These are phyloP conservation scores for Phorcus lineatus DNA, from an alignment of 2,888 invertebrate genomes.

Conservation along the genomic window DNA sequence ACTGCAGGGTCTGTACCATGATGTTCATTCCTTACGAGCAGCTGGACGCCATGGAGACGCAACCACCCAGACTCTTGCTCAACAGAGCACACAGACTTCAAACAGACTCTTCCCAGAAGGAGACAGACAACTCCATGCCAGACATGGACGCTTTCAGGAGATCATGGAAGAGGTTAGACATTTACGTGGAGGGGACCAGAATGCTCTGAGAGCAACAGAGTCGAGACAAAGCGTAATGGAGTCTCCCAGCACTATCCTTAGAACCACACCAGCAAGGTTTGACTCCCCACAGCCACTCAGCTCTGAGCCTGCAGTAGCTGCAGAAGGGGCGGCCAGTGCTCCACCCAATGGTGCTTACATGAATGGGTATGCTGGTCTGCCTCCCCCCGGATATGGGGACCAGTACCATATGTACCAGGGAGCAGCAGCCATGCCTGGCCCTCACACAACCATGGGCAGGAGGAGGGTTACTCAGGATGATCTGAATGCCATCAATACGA, in stretches of 20 bases:
- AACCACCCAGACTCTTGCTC: constrained; percentile 60
- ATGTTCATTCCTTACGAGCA: constrained; percentile 56
- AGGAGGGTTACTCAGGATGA: constrained; percentile 63
- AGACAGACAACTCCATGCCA: constrained; percentile 52
- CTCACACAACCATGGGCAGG: not conserved
- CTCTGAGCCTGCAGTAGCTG: constrained; percentile 12
- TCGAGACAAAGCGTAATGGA: constrained; percentile 27
- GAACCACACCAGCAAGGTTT: constrained; percentile 54
- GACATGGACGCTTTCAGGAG: constrained; percentile 59
- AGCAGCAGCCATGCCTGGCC: not conserved
- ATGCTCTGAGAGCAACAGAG: constrained; percentile 30
- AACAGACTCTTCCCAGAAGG: constrained; percentile 61
- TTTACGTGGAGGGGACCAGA: constrained; percentile 53
- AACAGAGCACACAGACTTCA: constrained; percentile 65
- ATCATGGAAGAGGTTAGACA: constrained; percentile 61
- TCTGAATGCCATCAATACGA: constrained; percentile 58
- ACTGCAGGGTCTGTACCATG: constrained; percentile 55
- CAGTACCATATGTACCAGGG: not conserved
- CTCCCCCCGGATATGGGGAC: not conserved
- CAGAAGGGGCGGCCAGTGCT: constrained; percentile 6
- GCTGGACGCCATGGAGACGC: constrained; percentile 57
- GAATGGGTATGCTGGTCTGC: not conserved
- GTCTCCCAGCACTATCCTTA: constrained; percentile 44
- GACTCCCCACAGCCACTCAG: constrained; percentile 39
- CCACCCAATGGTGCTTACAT: not conserved